Evolutionary conservation across 2,113 vertebrate genomes (phyloP), one percentile per base, ranked within the genome.

Genomic region (Aleadryas rufinucha): DNA sequence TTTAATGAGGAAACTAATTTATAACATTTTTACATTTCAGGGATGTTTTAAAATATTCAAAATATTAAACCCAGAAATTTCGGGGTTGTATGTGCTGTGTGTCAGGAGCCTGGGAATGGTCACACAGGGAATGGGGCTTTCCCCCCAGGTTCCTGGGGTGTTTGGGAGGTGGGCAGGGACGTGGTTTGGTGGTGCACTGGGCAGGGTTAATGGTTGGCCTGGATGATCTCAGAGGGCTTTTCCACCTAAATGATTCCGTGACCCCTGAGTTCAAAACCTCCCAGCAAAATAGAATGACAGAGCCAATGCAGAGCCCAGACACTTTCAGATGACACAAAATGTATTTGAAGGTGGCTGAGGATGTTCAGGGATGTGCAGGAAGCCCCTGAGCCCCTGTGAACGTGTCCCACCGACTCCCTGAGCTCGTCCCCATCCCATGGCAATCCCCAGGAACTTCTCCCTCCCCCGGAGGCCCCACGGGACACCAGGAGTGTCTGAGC

Each of bases 381-480:
- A 63, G 39, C 13, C 68, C 8, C 54, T 7, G 6, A 18, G 50
- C n/a, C n/a, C n/a, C n/a, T 37, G 70, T 8, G 68, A 6, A 11
- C 1, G 6, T 1, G n/a, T 19, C 76, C 61, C 63, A 1, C 8
- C 1, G 31, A 2, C 2, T 2, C 83, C 45, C 9, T 0, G 24
- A 6, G 5, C 54, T 19, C 31, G 0, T 12, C 30, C 14, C 17
- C 49, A 22, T 2, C 26, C 56, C 11, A 0, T 0, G 42, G 13
- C 9, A 16, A 12, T 4, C 23, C 9, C 61, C 24, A 16, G 72
- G 7, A 16, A 9, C 33, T 31, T 16, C 61, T 30, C 45, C 60
- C 49, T 44, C 1, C 31, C 26, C 30, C 60, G 0, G 11, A 8
- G 37, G 30, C 66, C 17, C 53, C 21, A 2, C 7, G 13, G 42